Percentiles rank a stretch among this genome's conserved stretches.
These are phyloP conservation scores for Corythornis leucogaster DNA, from an alignment of 2,797 vertebrate species.

Conservation along the genomic window DNA sequence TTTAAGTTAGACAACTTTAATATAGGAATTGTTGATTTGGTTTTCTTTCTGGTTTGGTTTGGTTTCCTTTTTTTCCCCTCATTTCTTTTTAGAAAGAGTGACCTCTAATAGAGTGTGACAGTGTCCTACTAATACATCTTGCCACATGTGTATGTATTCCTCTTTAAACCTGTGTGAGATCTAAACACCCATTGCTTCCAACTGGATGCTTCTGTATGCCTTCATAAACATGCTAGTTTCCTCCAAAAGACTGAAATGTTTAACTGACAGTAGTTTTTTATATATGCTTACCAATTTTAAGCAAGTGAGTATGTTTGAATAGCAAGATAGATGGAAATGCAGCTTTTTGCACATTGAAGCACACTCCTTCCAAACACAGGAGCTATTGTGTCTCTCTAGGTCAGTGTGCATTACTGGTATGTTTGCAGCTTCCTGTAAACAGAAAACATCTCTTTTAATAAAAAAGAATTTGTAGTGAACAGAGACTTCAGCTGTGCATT, in stretches of 20 bases:
- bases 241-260: neutral
- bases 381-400: constrained; percentile 31
- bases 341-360: neutral
- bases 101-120: neutral
- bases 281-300: neutral
- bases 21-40: neutral
- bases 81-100: neutral
- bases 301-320: neutral
- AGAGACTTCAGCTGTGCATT: neutral
- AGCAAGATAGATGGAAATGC: neutral
- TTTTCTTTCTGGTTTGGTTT: neutral
- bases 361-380: constrained; percentile 29
- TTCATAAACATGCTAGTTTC: neutral
- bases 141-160: neutral
- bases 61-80: fast-evolving
- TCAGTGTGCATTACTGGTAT: constrained; percentile 12
- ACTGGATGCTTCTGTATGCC: neutral
- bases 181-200: neutral
- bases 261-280: neutral
- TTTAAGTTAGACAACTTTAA: neutral
- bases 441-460: constrained; percentile 1
- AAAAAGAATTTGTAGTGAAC: constrained; percentile 25
- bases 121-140: neutral
- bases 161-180: neutral
- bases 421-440: constrained; percentile 45